Conservation (phyloP, 2,113 vertebrate genomes). For the Phyllopteryx taeniolatus region DNA sequence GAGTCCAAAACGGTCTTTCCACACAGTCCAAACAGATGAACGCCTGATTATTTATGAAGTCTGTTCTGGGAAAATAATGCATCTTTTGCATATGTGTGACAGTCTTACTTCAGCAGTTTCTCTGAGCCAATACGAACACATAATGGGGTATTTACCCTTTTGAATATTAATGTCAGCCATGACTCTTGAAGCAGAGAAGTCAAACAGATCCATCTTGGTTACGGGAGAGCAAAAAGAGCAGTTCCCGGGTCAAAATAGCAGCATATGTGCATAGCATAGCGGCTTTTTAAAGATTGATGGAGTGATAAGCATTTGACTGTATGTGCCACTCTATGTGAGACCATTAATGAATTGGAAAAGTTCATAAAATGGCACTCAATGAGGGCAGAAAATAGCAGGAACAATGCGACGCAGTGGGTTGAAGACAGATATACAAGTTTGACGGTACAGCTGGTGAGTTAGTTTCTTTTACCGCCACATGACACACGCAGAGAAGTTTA, state of each 20-base stretch:
- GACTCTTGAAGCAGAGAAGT: slow-evolving; percentile 38
- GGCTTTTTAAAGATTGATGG: slow-evolving; percentile 65
- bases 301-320: slow-evolving; percentile 58
- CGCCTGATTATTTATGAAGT: slow-evolving; percentile 35
- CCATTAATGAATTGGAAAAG: slow-evolving; percentile 37
- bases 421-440: slow-evolving; percentile 1
- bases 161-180: slow-evolving; percentile 60
- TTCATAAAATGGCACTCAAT: slow-evolving; percentile 42
- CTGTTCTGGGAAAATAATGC: slow-evolving; percentile 28
- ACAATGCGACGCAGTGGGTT: slow-evolving; percentile 6
- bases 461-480: slow-evolving; percentile 1
- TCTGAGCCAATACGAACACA: slow-evolving; percentile 35
- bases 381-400: slow-evolving; percentile 25
- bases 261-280: slow-evolving; percentile 46
- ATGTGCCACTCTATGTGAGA: slow-evolving; percentile 35
- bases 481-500: slow-evolving; percentile 1
- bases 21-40: slow-evolving; percentile 17
- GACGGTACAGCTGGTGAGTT: not conserved
- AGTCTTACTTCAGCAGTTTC: slow-evolving; percentile 24
- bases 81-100: slow-evolving; percentile 35
- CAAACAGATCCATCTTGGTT: slow-evolving; percentile 41
- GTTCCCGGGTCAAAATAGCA: slow-evolving; percentile 53
- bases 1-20: slow-evolving; percentile 26
- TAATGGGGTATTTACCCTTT: slow-evolving; percentile 55
- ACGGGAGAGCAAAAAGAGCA: slow-evolving; percentile 36